Percentiles rank a stretch among this genome's conserved stretches.
phyloP scores from a whole-genome alignment of 2,888 invertebrate genomes.

The Hyalella azteca region DNA sequence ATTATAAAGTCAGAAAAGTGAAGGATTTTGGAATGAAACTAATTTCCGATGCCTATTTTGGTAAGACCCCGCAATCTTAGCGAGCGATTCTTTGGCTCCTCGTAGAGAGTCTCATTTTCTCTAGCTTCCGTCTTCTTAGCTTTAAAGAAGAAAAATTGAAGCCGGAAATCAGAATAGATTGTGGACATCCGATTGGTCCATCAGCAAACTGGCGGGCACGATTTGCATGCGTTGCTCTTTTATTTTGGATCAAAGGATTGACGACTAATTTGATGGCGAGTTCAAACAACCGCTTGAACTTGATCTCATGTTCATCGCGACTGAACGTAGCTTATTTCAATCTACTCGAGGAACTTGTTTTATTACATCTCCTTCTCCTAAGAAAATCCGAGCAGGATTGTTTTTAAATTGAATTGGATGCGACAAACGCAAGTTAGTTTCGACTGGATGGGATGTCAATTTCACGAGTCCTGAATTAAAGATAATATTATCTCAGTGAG shows the following conservation, averaged over 20 bases:
- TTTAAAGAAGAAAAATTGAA: constrained; percentile 6
- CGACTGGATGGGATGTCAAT: no score
- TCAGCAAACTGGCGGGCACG: neutral
- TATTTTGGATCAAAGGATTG: constrained; percentile 3
- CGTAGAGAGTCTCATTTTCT: constrained; percentile 13
- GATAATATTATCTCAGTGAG: no score
- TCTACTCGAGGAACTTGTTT: no score
- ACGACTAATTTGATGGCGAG: neutral
- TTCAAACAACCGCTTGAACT: neutral
- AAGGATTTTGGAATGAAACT: neutral
- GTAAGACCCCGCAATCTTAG: neutral
- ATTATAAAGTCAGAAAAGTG: neutral
- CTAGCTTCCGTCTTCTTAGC: constrained; percentile 4
- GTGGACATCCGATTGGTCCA: constrained; percentile 21
- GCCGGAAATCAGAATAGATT: constrained; percentile 15
- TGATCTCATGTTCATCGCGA: neutral
- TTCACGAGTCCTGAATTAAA: no score
- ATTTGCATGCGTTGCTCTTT: neutral
- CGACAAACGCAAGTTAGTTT: no score
- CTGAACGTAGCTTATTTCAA: no score
- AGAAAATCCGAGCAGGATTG: no score
- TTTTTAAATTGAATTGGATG: no score
- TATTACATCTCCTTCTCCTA: no score
- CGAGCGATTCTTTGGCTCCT: neutral
- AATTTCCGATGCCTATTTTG: constrained; percentile 14